Evolutionary conservation across 2,888 invertebrate species (phyloP), one percentile per base, ranked within the genome.

Genomic region (Zygaena filipendulae): DNA sequence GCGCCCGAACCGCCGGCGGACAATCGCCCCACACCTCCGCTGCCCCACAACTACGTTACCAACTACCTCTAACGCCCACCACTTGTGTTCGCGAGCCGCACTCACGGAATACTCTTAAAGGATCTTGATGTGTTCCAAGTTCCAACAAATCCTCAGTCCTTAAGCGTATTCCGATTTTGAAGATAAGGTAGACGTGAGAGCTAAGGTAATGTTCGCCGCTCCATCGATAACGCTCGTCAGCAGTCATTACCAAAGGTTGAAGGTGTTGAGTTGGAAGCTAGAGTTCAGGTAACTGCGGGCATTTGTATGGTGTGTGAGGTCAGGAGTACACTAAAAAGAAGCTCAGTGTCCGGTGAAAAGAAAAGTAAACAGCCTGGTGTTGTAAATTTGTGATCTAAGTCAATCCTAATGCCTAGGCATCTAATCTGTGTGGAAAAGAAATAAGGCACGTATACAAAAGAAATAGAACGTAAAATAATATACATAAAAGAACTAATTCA

Each of bases 261-360:
- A 77, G 64, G 72, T 75, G 74, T 74, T 51, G 58, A 63, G 72
- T 74, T 51, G 58, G 63, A 77, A 77, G 79, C 77, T 72, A 79
- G 72, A 77, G 74, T 77, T 72, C 57, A 71, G 75, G 77, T 77
- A 77, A 77, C 77, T 79, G 77, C 77, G 77, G 77, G 77, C 77
- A 77, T 72, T 67, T 79, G 77, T 75, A 70, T 66, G 72, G 67
- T 75, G 77, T 77, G 67, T 79, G 61, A 68, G 68, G 72, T 77
- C 70, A 71, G 79, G 77, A 74, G 72, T 77, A 68, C 63, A 64
- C 79, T 77, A 79, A 75, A 69, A 77, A 77, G 56, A 79, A 77
- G 79, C 79, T 74, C 52, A 60, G 77, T 77, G 79, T 79, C 58
- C 51, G 45, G 74, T 77, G 71, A 70, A 77, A 79, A 75, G 70